Evolutionary conservation across 2,113 vertebrate species (phyloP), one percentile per base, ranked within the genome.

Genomic region (Ictalurus furcatus): DNA sequence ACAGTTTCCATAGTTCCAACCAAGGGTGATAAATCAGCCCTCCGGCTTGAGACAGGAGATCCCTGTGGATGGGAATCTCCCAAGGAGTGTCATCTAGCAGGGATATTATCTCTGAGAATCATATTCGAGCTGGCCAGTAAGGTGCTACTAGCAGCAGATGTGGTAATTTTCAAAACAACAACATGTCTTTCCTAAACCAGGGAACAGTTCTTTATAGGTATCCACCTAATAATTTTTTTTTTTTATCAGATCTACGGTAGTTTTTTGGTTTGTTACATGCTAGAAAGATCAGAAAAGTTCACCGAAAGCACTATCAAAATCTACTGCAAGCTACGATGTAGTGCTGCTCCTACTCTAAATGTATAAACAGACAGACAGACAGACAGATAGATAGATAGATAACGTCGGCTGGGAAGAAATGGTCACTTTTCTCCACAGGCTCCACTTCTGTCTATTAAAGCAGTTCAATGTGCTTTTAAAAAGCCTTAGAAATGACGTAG

Each of bases 401-500:
- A 44, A 44, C 6, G 40, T 44, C 40, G 54, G 25, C 79, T 30
- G 34, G 4, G 48, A 59, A n/a, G 37, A 88, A 88, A 74, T 88
- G 65, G 30, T 88, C 34, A 83, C 52, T 59, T 59, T 83, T 59
- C 37, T 63, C 79, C 25, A 44, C 67, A 88, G 65, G 34, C 17
- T 34, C 25, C 19, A 28, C 17, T 48, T 76, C 28, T 59, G 17
- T 23, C 69, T 23, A 34, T 63, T 78, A 76, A 87, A 78, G 56
- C 56, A 56, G 56, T 56, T 78, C 9, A 28, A 63, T 78, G 58
- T 76, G 84, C 67, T 85, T 71, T 85, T 86, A 56, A 85, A 85
- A 69, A 69, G 40, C 25, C 7, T 85, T 54, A 52, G 52, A 52
- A 19, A 19, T 67, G 25, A 69, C 63, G n/a, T 28, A n/a, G 8